Conservation (phyloP, 2,113 vertebrate species). For the Phaetusa simplex region DNA sequence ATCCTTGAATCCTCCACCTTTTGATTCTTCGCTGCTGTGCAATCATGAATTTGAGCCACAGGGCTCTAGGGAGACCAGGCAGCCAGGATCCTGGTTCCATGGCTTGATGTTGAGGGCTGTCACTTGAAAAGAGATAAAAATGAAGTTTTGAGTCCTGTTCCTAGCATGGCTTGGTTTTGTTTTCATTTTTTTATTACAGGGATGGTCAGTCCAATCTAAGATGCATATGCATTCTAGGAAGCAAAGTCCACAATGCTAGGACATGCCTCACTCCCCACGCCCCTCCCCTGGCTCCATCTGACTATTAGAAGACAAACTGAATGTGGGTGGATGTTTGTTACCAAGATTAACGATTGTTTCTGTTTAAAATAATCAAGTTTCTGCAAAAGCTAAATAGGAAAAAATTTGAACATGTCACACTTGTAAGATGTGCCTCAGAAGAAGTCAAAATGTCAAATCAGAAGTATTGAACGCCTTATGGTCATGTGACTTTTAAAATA, state of each 20-base stretch:
- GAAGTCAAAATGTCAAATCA: background rate
- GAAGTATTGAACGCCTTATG: background rate
- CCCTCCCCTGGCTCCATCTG: background rate
- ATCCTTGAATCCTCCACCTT: background rate
- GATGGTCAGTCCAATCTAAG: background rate
- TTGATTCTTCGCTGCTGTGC: background rate
- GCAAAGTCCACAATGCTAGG: background rate
- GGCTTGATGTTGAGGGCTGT: background rate
- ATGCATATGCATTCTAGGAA: background rate
- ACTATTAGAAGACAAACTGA: background rate
- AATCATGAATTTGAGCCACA: background rate
- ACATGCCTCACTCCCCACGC: accelerated
- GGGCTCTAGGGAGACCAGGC: background rate
- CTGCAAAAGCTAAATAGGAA: background rate
- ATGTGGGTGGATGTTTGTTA: background rate
- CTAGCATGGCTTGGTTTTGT: background rate
- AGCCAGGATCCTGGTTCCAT: background rate
- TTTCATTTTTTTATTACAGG: background rate
- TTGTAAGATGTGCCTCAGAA: background rate
- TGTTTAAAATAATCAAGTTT: background rate
- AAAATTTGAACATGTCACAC: background rate
- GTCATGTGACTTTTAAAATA: background rate
- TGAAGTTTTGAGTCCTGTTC: background rate
- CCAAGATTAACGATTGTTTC: background rate
- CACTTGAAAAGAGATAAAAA: background rate